A percentile compares a stretch with the other conserved stretches of the same genome.
phyloP scores from a whole-genome alignment of 1,140 invertebrate genomes.

The Nebria ingens region DNA sequence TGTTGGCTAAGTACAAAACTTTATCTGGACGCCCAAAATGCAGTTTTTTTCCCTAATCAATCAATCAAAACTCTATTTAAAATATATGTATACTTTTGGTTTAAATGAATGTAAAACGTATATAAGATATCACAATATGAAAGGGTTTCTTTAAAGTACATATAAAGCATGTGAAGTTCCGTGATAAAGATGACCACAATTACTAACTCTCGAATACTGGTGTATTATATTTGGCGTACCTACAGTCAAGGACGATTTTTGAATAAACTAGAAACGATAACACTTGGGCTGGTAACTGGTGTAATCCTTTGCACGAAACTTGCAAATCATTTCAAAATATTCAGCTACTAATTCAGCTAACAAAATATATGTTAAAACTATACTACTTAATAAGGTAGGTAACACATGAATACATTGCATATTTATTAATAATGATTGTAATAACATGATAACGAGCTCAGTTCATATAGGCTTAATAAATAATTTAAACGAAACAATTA shows the following conservation, averaged over 20 bases:
- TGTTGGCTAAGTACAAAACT: slow-evolving; percentile 8
- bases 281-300: neutral
- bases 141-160: slow-evolving; percentile 7
- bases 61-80: neutral
- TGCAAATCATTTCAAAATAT: slow-evolving; percentile 1
- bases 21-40: slow-evolving; percentile 4
- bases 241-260: neutral
- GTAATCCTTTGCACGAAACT: neutral
- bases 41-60: neutral
- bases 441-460: slow-evolving; percentile 8
- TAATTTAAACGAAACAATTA: neutral
- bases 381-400: slow-evolving; percentile 4
- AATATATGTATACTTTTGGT: slow-evolving; percentile 3
- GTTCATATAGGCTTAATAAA: slow-evolving; percentile 1
- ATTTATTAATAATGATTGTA: slow-evolving; percentile 1
- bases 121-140: slow-evolving; percentile 9
- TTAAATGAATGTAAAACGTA: neutral
- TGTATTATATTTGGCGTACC: neutral
- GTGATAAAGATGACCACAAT: neutral
- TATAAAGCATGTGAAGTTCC: neutral
- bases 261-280: too few species aligned
- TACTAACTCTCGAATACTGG: slow-evolving; percentile 1
- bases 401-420: slow-evolving; percentile 4
- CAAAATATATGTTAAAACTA: neutral
- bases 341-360: slow-evolving; percentile 3